Evolutionary conservation across 30 jellyfish, hydroid and myxozoan species (phyloP), one percentile per base, ranked within the genome.

Genomic region (Chrysaora quinquecirrha): DNA sequence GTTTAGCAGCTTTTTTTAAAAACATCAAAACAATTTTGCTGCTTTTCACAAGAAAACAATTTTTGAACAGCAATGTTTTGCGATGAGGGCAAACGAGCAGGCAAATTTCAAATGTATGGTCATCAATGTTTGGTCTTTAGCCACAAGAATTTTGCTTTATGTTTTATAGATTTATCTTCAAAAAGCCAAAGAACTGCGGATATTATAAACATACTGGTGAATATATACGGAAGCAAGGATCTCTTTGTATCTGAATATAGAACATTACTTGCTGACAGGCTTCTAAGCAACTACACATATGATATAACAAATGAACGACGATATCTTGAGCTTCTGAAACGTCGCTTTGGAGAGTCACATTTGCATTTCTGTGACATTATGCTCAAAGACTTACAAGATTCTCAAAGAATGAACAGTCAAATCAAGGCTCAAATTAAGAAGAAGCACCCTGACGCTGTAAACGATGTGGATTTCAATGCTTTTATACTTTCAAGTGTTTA

Each of bases 171-270:
- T 56, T 30, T 82, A 22, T 82, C 97, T 1, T 80, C 97, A 14
- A 94, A 80, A 47, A 65, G 89, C 43, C 97, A 94, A 64, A 50
- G 99, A 29, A 94, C 96, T 35, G 96, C 99, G 0, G 99, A 94
- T 73, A 94, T 94, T 74, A 87, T 94, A 56, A 94, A 89, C 68
- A 87, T 94, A 3, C 95, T 94, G 7, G 96, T 94, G 43, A 94
- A 94, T 82, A 88, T 94, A 30, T 94, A 94, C 78, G 99, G 99
- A 35, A 87, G 97, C 82, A 96, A 94, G 76, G 99, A 94, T 64
- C 74, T 84, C 58, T 94, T 94, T 64, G 99, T 89, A 4, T 88
- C 97, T 60, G 98, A 84, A 69, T 95, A 95, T 47, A 81, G 97
- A n/a, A 74, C 87, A 1, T 73, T 95, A 30, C 72, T 95, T 19